Percentiles rank a stretch among this genome's conserved stretches.
phyloP scores from a whole-genome alignment of 53 echinoderm and acorn worm species.

The Paracentrotus lividus region DNA sequence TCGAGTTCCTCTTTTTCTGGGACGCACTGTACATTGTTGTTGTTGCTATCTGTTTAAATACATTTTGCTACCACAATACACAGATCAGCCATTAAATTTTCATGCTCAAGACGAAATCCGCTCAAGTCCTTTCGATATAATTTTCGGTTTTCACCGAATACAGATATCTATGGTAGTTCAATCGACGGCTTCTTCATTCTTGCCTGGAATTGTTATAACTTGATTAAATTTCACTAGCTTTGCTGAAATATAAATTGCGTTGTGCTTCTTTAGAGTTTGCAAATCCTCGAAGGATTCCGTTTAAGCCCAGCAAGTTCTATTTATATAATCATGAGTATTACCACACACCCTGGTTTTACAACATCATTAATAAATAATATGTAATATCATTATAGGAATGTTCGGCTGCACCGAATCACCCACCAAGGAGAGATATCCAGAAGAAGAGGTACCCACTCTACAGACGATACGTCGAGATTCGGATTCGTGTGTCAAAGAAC shows the following conservation, averaged over 20 bases:
- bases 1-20: too few relatives aligned
- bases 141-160: too few relatives aligned
- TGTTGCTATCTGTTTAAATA: too few relatives aligned
- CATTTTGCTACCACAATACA: too few relatives aligned
- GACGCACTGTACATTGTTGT: too few relatives aligned
- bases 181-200: too few relatives aligned
- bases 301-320: not conserved
- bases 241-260: not conserved
- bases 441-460: not conserved
- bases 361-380: not conserved
- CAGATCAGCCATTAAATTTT: too few relatives aligned
- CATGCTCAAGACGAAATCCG: too few relatives aligned
- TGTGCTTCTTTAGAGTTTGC: not conserved
- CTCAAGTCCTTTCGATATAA: too few relatives aligned
- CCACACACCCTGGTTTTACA: too few relatives aligned
- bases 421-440: not conserved
- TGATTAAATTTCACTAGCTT: not conserved
- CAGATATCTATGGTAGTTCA: too few relatives aligned
- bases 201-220: too few relatives aligned
- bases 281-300: not conserved
- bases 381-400: not conserved
- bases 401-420: not conserved
- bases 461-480: not conserved
- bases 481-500: not conserved
- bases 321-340: not conserved